Evolutionary conservation across 2,888 invertebrate species (phyloP).

Genomic region (Lithophane leautieri): DNA sequence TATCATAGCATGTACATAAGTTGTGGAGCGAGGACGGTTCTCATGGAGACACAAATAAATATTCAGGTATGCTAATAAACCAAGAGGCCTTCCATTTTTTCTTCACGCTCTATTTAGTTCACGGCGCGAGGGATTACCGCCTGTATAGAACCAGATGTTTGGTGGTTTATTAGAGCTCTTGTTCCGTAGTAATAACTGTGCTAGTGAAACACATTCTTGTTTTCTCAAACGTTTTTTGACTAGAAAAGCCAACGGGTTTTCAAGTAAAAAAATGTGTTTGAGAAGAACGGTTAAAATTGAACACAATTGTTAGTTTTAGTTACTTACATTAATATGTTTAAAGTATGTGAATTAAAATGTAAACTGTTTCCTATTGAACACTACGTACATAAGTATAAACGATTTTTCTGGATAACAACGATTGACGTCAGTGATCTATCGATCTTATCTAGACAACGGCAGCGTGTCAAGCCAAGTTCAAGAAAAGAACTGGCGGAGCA

Average conservation of each 20-base stretch:
- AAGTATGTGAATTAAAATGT: not conserved
- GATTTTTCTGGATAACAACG: not conserved
- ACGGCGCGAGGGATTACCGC: slow-evolving; percentile 19
- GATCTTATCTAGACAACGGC: too few relatives aligned
- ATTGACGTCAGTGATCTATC: too few relatives aligned
- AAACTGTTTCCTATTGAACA: too few relatives aligned
- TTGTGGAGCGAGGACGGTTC: slow-evolving; percentile 27
- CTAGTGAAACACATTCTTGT: not conserved
- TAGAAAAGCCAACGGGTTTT: not conserved
- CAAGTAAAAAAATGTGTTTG: not conserved
- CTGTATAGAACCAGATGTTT: slow-evolving; percentile 35
- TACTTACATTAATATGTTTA: not conserved
- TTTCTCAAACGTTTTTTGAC: not conserved
- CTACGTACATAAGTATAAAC: not conserved
- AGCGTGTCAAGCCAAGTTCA: too few relatives aligned
- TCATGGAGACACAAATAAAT: slow-evolving; percentile 55
- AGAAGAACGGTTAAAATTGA: not conserved
- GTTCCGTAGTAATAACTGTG: slow-evolving; percentile 1
- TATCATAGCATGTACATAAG: slow-evolving; percentile 1
- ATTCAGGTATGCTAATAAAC: slow-evolving; percentile 51
- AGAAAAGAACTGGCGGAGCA: too few relatives aligned
- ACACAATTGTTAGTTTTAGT: not conserved
- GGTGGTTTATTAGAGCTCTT: slow-evolving; percentile 31
- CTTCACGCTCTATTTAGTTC: slow-evolving; percentile 51
- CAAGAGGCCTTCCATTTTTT: slow-evolving; percentile 35